These are phyloP conservation scores for Dinomys branickii DNA, from an alignment of 2,113 vertebrate species.

Conservation along the genomic window DNA sequence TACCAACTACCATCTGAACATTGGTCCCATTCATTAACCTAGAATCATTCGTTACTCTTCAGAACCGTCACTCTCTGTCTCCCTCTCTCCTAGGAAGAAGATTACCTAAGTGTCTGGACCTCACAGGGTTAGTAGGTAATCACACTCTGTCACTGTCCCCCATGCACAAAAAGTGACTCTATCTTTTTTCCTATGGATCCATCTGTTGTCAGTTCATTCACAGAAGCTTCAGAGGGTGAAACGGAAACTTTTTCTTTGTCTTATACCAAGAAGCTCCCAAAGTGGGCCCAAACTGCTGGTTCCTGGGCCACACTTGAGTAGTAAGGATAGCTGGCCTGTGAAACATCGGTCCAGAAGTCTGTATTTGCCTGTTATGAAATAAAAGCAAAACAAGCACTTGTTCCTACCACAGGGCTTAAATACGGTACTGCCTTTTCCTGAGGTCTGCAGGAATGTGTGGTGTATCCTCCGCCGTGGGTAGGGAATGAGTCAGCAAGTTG, in stretches of 20 bases:
- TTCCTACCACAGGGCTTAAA: not conserved
- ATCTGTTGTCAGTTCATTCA: not conserved
- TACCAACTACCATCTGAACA: not conserved
- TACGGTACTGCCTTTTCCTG: not conserved
- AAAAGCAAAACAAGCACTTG: conserved; percentile 31
- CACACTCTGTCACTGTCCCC: not conserved
- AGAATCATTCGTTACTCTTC: not conserved
- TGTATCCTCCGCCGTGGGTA: not conserved
- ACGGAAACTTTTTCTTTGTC: not conserved
- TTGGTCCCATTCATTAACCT: not conserved
- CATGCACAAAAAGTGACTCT: not conserved
- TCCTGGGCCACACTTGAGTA: not conserved
- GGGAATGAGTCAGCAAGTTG: not conserved
- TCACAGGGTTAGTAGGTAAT: not conserved
- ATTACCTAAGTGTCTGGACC: not conserved
- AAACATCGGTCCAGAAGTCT: not conserved
- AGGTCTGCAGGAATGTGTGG: not conserved
- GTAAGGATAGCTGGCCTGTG: not conserved
- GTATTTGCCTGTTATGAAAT: not conserved
- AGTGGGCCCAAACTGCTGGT: not conserved
- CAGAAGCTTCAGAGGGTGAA: not conserved
- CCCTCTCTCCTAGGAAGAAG: too few species aligned
- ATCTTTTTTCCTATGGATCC: not conserved
- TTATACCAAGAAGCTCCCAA: not conserved
- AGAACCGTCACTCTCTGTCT: not conserved